Evolutionary conservation across 2,888 invertebrate species (phyloP), one percentile per base, ranked within the genome.

Genomic region (Caenorhabditis sp.): DNA sequence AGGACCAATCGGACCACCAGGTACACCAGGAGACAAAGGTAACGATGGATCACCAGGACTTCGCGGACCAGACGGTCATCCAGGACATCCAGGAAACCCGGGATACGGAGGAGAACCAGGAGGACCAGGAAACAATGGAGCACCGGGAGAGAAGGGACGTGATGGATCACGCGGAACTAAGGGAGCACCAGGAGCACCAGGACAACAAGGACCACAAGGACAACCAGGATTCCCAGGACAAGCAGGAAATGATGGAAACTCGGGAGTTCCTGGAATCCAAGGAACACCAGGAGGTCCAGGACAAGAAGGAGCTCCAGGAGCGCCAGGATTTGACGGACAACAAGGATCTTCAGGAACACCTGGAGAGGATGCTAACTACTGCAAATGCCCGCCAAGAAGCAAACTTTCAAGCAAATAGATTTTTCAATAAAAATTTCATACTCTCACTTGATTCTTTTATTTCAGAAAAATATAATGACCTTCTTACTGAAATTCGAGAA

Each of bases 281-380:
- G 77, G 77, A 67, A 59, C 68, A 26, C 69, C 73, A 3, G 80
- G 80, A 64, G 67, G 67, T 53, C 77, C 72, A n/a, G 79, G 79
- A 66, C 27, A 70, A 23, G 67, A 63, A 3, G 78, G 78, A 25
- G 56, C 72, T 20, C 61, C 70, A 38, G 78, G 78, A 65, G 64
- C 70, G 5, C 65, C 68, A 27, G 80, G 80, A 67, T 66, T 71
- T 60, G 72, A 77, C 52, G 80, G 80, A 59, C 69, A 66, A 21
- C 70, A 63, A 23, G 82, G 82, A 63, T 71, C 71, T 56, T 65
- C 63, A 21, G 82, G 82, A 71, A 58, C 71, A 2, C 77, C 80
- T n/a, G 82, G 82, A 75, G 78, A 80, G 70, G 79, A 81, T 63
- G 81, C 79, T 36, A 76, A 71, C 62, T 81, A 81, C 56, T 81